These are phyloP conservation scores for Panonychus citri DNA, from an alignment of 1,140 invertebrate species.

Conservation along the genomic window DNA sequence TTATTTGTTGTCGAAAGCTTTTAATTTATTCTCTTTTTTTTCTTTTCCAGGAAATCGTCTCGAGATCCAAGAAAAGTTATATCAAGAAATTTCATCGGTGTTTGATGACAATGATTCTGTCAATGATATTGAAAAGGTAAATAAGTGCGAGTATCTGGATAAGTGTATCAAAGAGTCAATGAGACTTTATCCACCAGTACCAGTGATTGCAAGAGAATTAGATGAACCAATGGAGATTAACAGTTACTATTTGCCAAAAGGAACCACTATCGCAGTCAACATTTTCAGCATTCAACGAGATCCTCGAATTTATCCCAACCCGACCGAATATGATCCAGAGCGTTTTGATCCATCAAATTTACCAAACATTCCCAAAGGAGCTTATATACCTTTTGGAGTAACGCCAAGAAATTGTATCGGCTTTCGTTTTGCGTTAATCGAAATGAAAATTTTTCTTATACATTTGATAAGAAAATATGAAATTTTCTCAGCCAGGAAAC, in stretches of 20 bases:
- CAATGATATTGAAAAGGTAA: neutral
- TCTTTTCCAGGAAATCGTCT: constrained; percentile 13
- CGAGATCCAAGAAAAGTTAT: neutral
- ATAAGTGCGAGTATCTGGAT: neutral
- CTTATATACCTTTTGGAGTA: too few relatives aligned
- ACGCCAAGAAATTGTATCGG: too few relatives aligned
- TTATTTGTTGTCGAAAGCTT: too few relatives aligned
- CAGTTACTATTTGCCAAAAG: constrained; percentile 19
- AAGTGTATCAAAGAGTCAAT: constrained; percentile 33
- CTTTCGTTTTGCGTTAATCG: too few relatives aligned
- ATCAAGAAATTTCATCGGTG: neutral
- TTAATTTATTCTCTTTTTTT: too few relatives aligned
- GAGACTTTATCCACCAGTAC: constrained; percentile 35
- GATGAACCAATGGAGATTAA: constrained; percentile 9
- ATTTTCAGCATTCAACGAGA: constrained; percentile 36
- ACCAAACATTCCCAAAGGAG: too few relatives aligned
- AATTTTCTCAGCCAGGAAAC: too few relatives aligned
- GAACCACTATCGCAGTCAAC: constrained; percentile 23
- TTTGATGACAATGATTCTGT: neutral
- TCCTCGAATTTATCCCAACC: constrained; percentile 34
- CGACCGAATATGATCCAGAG: too few relatives aligned
- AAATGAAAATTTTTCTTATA: too few relatives aligned
- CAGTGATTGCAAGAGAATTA: constrained; percentile 22
- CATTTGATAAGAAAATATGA: too few relatives aligned
- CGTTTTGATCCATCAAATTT: too few relatives aligned